Percentiles rank a stretch among this genome's conserved stretches.
phyloP scores from a whole-genome alignment of 2,797 vertebrate species.

The Phyllotis vaccarum region DNA sequence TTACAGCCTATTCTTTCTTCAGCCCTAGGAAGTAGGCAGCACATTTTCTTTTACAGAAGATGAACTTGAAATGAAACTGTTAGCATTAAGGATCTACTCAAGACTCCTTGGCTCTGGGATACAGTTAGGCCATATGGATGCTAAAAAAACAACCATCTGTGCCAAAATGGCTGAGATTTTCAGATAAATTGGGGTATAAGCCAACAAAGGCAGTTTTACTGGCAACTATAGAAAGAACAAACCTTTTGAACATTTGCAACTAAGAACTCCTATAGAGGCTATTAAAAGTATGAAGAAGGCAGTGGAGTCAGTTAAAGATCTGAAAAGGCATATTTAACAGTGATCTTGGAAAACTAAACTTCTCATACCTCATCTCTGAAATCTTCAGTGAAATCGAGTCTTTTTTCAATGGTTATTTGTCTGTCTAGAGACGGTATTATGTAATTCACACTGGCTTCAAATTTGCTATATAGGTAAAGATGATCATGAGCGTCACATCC shows the following conservation, averaged over 20 bases:
- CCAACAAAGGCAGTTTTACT: neutral
- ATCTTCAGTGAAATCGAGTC: neutral
- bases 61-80: neutral
- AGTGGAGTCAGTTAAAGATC: slow-evolving; percentile 2
- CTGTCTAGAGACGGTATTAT: neutral
- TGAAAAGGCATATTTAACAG: neutral
- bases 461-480: neutral
- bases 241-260: neutral
- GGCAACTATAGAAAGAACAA: slow-evolving; percentile 1
- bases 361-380: neutral
- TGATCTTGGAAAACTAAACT: slow-evolving; percentile 10
- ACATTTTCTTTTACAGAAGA: slow-evolving; percentile 20
- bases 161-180: neutral
- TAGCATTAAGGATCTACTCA: slow-evolving; percentile 15
- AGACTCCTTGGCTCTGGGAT: neutral
- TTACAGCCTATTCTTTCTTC: neutral
- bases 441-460: neutral
- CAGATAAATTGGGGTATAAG: neutral
- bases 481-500: neutral
- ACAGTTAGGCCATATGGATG: neutral
- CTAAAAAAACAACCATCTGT: neutral
- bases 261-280: neutral
- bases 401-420: neutral
- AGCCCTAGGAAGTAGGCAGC: neutral
- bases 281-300: too few species aligned